These are phyloP conservation scores for Euthynnus affinis DNA, from an alignment of 2,797 vertebrate species.

Conservation along the genomic window DNA sequence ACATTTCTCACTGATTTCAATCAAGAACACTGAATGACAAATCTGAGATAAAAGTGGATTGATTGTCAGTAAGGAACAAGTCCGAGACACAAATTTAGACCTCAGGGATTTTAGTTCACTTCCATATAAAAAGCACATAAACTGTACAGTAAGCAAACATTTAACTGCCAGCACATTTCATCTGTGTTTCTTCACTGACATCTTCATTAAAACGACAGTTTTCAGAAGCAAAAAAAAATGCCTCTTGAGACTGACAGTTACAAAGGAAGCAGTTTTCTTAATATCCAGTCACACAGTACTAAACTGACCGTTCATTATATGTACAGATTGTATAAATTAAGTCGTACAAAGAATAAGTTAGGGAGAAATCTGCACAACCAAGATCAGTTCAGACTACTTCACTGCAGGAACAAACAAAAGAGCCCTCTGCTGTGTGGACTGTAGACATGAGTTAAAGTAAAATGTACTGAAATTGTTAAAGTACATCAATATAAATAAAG, in stretches of 20 bases:
- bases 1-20: neutral
- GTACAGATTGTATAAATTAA: slow-evolving; percentile 72
- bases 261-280: slow-evolving; percentile 41
- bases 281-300: slow-evolving; percentile 46
- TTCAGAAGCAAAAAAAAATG: slow-evolving; percentile 34
- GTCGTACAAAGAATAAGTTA: slow-evolving; percentile 74
- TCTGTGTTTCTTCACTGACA: slow-evolving; percentile 41
- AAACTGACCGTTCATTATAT: slow-evolving; percentile 39
- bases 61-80: slow-evolving; percentile 3
- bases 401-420: slow-evolving; percentile 19
- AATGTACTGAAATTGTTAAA: slow-evolving; percentile 22
- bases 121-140: slow-evolving; percentile 70
- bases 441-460: slow-evolving; percentile 25
- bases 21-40: neutral
- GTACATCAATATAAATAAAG: slow-evolving; percentile 55
- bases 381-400: slow-evolving; percentile 38
- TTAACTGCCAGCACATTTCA: slow-evolving; percentile 51
- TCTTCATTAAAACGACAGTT: slow-evolving; percentile 39
- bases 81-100: slow-evolving; percentile 21
- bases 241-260: slow-evolving; percentile 18
- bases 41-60: neutral
- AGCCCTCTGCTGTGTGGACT: slow-evolving; percentile 18
- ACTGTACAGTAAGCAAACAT: slow-evolving; percentile 67
- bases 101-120: slow-evolving; percentile 58
- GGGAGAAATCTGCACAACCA: slow-evolving; percentile 52